Percentiles rank a stretch among this genome's conserved stretches.
Evolutionary conservation across 2,113 vertebrate genomes (phyloP).

Genomic region (Cyprinus carpio): DNA sequence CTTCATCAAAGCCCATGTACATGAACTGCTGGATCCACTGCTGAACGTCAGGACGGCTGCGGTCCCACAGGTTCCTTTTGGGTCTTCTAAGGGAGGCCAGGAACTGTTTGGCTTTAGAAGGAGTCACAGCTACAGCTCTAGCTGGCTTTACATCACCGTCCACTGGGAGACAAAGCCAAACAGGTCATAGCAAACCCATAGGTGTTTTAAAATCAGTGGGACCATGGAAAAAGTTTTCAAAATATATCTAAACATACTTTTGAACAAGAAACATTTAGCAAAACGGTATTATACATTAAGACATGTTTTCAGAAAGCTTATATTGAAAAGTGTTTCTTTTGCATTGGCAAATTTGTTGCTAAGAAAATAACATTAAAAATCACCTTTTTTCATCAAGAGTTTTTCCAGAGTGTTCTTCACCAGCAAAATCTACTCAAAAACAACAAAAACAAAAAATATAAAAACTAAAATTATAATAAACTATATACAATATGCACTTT

Average conservation of each 20-base stretch:
- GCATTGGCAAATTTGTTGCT: not conserved
- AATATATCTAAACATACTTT: not conserved
- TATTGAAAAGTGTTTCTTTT: not conserved
- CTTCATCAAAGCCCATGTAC: conserved; percentile 89
- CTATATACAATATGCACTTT: too few species aligned
- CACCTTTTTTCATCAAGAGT: conserved; percentile 84
- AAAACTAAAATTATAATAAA: too few species aligned
- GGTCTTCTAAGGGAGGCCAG: conserved; percentile 79
- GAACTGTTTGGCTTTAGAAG: conserved; percentile 84
- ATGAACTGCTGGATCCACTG: conserved; percentile 97
- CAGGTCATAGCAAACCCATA: too few species aligned
- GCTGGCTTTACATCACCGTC: conserved; percentile 50
- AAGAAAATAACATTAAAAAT: not conserved
- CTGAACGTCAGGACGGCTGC: conserved; percentile 86
- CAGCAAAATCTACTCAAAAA: too few species aligned
- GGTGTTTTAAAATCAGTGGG: too few species aligned
- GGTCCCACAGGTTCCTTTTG: conserved; percentile 90
- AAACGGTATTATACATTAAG: not conserved
- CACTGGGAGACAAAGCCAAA: conserved; percentile 51
- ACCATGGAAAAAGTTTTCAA: not conserved
- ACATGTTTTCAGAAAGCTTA: not conserved
- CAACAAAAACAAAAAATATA: too few species aligned
- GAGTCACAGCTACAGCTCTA: conserved; percentile 68
- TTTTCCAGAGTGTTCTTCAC: conserved; percentile 80
- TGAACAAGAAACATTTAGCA: not conserved